Base-by-base conservation (phyloP, 2,888 invertebrate genomes). In the Plutella xylostella region DNA sequence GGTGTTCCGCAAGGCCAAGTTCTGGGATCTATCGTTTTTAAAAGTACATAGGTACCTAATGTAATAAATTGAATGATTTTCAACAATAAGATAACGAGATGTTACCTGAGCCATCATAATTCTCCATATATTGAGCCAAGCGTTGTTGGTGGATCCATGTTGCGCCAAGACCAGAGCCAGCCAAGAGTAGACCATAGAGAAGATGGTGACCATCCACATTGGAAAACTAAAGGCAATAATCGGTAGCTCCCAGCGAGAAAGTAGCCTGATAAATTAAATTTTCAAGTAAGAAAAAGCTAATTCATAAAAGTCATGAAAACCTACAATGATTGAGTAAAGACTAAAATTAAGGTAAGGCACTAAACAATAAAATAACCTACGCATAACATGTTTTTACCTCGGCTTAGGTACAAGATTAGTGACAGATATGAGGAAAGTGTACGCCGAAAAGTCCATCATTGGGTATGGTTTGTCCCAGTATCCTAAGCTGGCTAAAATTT, bases 181-280 rank as follows among this genome's bases (percentile, higher is more conserved):
- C 1, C 84, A 52, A 1, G 77, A 72, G 48, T 84, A 72, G 2
- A 87, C 30, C 48, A 85, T 73, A 0, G 87, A 73, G n/a, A 84
- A 59, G 1, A 79, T 51, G 1, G 89, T 76, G 4, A 85, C 85
- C 5, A 80, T 55, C 90, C 90, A 91, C 60, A 89, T 79, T 4
- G 65, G 56, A 38, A 59, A 53, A 45, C 84, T 79, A 59, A 89
- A 90, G 0, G 90, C 89, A 50, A 87, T 68, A 6, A 89, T 56
- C 0, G 90, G 90, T 50, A 88, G 78, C 41, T 85, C 68, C 88
- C 88, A 89, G 52, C 87, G 88, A 5, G 86, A 78, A 33, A 87
- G 55, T 42, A 87, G 72, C 54, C 87, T 89, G 49, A 19, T n/a
- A n/a, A n/a, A n/a, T n/a, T n/a, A n/a, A n/a, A n/a, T n/a, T n/a